Percentiles rank a stretch among this genome's conserved stretches.
These are phyloP conservation scores for Cervus canadensis DNA, from an alignment of 2,113 vertebrate species.

Conservation along the genomic window DNA sequence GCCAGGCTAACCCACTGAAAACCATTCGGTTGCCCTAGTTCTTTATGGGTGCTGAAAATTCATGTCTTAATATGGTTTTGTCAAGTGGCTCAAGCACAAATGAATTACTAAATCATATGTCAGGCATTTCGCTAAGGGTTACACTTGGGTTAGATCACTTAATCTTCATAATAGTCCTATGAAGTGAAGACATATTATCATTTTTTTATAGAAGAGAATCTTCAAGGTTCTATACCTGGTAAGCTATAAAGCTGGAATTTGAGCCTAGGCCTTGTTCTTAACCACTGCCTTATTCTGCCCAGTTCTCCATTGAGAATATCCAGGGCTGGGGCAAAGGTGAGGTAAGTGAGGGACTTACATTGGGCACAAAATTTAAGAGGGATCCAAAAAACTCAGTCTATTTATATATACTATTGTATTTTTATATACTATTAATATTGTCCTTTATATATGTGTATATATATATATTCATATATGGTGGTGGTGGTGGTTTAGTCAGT, in stretches of 20 bases:
- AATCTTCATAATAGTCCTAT: background rate
- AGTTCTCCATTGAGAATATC: background rate
- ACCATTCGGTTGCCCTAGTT: background rate
- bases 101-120: background rate
- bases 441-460: background rate
- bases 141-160: background rate
- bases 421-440: background rate
- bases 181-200: background rate
- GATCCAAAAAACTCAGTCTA: background rate
- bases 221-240: background rate
- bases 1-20: background rate
- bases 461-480: background rate
- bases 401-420: background rate
- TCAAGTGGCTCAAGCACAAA: background rate
- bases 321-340: too few relatives aligned
- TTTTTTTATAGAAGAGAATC: background rate
- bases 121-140: background rate
- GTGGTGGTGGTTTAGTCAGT: background rate
- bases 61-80: background rate
- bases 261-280: background rate
- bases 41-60: background rate
- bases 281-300: background rate
- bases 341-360: background rate
- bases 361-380: background rate
- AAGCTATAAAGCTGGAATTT: background rate